Evolutionary conservation across 2,113 vertebrate genomes (phyloP).

Genomic region (Myanophis thanlyinensis): DNA sequence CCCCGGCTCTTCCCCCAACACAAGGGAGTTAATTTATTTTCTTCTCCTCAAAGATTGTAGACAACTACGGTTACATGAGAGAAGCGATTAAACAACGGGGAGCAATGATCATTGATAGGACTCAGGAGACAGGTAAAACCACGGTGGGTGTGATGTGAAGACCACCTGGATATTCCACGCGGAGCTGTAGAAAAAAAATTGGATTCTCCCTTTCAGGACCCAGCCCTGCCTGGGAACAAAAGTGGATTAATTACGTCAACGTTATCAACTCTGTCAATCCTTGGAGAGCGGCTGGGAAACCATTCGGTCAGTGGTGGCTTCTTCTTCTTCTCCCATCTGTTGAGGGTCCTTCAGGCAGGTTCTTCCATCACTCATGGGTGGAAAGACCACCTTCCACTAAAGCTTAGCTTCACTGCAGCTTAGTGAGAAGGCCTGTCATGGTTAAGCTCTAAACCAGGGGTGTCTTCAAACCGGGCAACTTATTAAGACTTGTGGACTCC

Average conservation of each 20-base stretch:
- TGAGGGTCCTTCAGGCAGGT: not conserved
- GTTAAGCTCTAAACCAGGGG: not conserved
- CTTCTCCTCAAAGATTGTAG: not conserved
- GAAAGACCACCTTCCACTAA: not conserved
- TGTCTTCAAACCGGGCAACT: not conserved
- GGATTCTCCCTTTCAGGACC: not conserved
- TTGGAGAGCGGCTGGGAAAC: conserved; percentile 31
- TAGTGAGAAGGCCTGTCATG: not conserved
- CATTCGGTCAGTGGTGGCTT: conserved; percentile 1
- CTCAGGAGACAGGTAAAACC: not conserved
- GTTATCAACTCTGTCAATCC: conserved; percentile 28
- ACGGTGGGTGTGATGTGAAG: not conserved
- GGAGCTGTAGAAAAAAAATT: not conserved
- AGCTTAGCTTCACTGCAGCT: not conserved
- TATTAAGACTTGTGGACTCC: not conserved
- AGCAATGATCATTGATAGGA: not conserved
- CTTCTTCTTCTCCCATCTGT: not conserved
- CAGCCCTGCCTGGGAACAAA: not conserved
- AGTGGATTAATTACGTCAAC: conserved; percentile 20
- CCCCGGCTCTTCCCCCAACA: not conserved
- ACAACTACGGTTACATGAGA: conserved; percentile 4
- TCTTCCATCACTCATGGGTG: not conserved
- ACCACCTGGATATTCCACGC: not conserved
- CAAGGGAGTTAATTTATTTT: not conserved
- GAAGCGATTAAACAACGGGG: conserved; percentile 1